Conservation (phyloP, 2,797 vertebrate genomes). For the Euphonia xanthogaster region DNA sequence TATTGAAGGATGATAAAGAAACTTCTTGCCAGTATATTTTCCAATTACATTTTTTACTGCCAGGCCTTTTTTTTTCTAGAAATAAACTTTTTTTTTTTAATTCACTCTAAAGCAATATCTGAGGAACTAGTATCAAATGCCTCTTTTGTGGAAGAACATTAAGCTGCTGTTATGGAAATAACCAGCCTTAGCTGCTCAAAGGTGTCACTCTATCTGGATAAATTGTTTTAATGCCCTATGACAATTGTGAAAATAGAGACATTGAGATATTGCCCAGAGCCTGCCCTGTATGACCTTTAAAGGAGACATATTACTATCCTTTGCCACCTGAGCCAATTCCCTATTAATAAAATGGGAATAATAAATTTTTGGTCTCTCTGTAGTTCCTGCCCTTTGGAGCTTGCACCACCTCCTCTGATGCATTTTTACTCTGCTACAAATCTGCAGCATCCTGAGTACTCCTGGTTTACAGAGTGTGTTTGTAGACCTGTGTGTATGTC, state of each 20-base stretch:
- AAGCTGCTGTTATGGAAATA: not conserved
- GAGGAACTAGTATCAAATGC: not conserved
- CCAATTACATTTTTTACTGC: not conserved
- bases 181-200: not conserved
- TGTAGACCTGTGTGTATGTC: not conserved
- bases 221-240: not conserved
- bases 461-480: not conserved
- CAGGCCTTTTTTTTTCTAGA: not conserved
- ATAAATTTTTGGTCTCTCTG: not conserved
- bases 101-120: not conserved
- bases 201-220: not conserved
- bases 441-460: not conserved
- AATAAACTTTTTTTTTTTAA: not conserved
- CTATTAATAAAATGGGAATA: not conserved
- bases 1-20: not conserved
- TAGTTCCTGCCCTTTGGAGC: not conserved
- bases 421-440: not conserved
- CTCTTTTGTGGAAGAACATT: not conserved
- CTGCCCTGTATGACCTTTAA: not conserved
- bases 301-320: not conserved
- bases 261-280: not conserved
- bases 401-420: not conserved
- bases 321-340: not conserved
- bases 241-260: not conserved
- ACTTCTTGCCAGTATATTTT: not conserved